phyloP scores from a whole-genome alignment of 2,113 vertebrate species.

The Phalacrocorax aristotelis region DNA sequence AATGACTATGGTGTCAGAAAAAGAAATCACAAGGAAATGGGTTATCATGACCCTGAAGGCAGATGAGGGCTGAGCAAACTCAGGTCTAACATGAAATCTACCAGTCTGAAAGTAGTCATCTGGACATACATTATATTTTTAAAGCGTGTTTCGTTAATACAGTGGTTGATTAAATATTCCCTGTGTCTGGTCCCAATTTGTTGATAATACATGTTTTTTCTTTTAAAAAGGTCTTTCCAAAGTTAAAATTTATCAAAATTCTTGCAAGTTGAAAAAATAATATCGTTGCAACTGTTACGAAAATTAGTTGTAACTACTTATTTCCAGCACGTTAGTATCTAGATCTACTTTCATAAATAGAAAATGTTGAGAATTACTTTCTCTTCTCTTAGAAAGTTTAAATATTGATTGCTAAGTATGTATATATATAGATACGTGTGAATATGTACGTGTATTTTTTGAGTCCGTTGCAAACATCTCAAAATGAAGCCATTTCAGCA shows the following conservation, averaged over 20 bases:
- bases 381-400: background rate
- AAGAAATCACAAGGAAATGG: background rate
- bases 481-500: background rate
- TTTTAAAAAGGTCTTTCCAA: background rate
- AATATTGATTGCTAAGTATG: background rate
- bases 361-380: background rate
- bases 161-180: background rate
- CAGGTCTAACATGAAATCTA: background rate
- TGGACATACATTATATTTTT: background rate
- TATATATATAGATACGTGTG: fast-evolving
- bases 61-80: background rate
- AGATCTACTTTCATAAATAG: background rate
- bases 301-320: background rate
- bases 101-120: background rate
- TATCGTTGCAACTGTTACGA: background rate
- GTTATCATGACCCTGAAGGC: background rate
- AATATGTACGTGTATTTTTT: background rate
- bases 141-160: background rate
- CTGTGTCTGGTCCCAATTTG: background rate
- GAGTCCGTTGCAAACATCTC: background rate
- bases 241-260: background rate
- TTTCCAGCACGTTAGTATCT: background rate
- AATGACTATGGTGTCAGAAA: background rate
- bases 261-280: background rate
- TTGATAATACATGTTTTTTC: background rate